Evolutionary conservation across 2,888 invertebrate species (phyloP), one percentile per base, ranked within the genome.

Genomic region (Phymatocera aterrima): DNA sequence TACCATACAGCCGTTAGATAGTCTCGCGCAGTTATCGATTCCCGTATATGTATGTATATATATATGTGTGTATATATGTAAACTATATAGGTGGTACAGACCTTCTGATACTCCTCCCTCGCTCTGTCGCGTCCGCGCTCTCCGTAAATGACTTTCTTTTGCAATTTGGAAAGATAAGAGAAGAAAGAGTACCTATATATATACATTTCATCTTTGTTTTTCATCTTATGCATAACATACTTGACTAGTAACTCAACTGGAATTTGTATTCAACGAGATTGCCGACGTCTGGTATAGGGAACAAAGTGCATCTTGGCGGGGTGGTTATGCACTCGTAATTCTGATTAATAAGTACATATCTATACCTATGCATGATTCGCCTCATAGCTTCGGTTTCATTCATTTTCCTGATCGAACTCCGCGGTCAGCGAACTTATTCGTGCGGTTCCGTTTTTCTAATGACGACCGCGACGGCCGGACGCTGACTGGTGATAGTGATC

Each of bases 1-100:
- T n/a, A n/a, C n/a, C n/a, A 57, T 57, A 57, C 28, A 57, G 57
- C 57, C 57, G 57, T 57, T 57, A 57, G 57, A 24, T 61, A 21
- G 64, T 64, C 37, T 64, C 64, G 37, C 64, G 34, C 64, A 37
- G 64, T 37, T 64, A 64, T 64, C 64, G 64, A 64, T 64, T 64
- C 18, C n/a, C n/a, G 64, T 64, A 64, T n/a, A 64, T 64, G n/a
- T n/a, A 61, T 60, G 24, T 57, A 57, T 2, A 5, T 57, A 15
- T 28, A 60, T 60, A 31, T 18, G 8, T 21, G 12, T 61, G 18
- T 31, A 34, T 61, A 61, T n/a, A 31, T 4, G n/a, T 61, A 34
- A 21, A 1, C 31, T 61, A 1, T 61, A 61, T n/a, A n/a, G 31
- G 24, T 31, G 61, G 61, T 51, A 34, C n/a, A 18, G 61, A 61